phyloP scores from a whole-genome alignment of 2,888 invertebrate genomes.

The Dascillus cervinus region DNA sequence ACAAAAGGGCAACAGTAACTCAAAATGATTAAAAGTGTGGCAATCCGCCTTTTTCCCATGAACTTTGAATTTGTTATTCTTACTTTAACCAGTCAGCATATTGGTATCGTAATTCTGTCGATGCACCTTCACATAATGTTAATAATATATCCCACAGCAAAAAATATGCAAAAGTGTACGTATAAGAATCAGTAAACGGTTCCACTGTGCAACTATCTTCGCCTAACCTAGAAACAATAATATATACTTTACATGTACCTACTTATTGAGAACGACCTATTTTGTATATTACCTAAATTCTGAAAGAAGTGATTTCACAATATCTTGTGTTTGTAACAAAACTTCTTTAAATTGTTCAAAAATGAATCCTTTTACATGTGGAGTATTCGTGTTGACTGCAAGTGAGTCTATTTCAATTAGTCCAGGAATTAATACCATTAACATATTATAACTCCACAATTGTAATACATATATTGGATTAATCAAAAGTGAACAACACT shows the following conservation, averaged over 20 bases:
- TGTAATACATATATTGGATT: conserved; percentile 41
- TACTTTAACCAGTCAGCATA: conserved; percentile 62
- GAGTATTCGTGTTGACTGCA: conserved; percentile 39
- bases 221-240: conserved; percentile 44
- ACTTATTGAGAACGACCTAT: neutral
- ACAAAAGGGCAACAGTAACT: too few species aligned
- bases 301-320: conserved; percentile 47
- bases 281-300: conserved; percentile 44
- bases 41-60: too few species aligned
- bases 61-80: neutral
- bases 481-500: conserved; percentile 37
- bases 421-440: conserved; percentile 39
- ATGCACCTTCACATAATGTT: conserved; percentile 56
- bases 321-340: conserved; percentile 38
- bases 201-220: conserved; percentile 51
- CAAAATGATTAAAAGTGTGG: too few species aligned
- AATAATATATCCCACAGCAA: conserved; percentile 64
- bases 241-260: too few species aligned
- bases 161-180: conserved; percentile 60
- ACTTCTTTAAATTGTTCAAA: conserved; percentile 42
- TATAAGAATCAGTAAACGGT: conserved; percentile 52
- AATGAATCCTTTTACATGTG: conserved; percentile 39
- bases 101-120: conserved; percentile 62
- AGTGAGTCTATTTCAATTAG: conserved; percentile 43
- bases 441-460: conserved; percentile 43